Evolutionary conservation across 2,888 invertebrate genomes (phyloP).

Genomic region (Carcina quercana): DNA sequence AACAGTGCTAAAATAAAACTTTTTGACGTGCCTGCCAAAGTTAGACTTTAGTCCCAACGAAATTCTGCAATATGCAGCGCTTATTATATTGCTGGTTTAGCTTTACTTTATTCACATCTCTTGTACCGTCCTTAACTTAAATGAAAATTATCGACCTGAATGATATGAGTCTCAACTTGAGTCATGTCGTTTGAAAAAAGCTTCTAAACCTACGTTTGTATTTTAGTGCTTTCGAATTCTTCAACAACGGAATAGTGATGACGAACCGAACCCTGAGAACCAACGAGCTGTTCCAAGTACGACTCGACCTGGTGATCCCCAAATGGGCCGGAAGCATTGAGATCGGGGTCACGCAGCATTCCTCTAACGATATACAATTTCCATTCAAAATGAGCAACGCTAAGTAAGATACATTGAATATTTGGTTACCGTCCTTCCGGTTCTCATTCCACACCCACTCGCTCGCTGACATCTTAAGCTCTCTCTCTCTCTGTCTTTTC

Average conservation of each 20-base stretch:
- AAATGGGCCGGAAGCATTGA: slow-evolving; percentile 98
- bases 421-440: not conserved
- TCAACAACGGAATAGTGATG: slow-evolving; percentile 95
- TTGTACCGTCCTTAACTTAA: too few species aligned
- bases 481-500: not conserved
- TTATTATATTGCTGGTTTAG: too few species aligned
- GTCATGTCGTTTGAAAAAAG: too few species aligned
- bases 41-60: too few species aligned
- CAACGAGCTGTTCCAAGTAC: slow-evolving; percentile 94
- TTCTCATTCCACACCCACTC: slow-evolving; percentile 1
- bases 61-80: too few species aligned
- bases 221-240: slow-evolving; percentile 89
- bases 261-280: slow-evolving; percentile 88
- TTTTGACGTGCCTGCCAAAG: too few species aligned
- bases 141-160: too few species aligned
- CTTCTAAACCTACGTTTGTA: slow-evolving; percentile 92
- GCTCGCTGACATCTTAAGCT: too few species aligned
- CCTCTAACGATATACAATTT: slow-evolving; percentile 89
- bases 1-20: too few species aligned
- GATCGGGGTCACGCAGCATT: slow-evolving; percentile 93
- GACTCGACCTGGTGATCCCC: slow-evolving; percentile 91
- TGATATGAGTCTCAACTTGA: too few species aligned
- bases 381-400: slow-evolving; percentile 97
- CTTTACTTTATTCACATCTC: too few species aligned
- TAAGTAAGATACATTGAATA: slow-evolving; percentile 67